Percentiles rank a stretch among this genome's conserved stretches.
Conservation (phyloP, 2,113 vertebrate genomes). For the Mesoclemmys tuberculata region DNA sequence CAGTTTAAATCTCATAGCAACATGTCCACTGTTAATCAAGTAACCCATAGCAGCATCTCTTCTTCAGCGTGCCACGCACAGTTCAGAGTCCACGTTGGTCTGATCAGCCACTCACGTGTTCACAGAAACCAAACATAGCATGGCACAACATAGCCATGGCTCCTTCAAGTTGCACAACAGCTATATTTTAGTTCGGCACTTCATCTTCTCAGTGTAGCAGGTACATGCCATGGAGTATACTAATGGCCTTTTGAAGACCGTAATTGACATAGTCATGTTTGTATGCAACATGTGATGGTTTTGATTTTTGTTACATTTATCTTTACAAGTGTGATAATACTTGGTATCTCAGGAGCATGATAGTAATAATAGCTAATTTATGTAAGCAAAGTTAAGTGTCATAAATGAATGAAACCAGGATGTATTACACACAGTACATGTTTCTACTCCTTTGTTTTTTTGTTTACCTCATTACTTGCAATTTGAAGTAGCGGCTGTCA, state of each 20-base stretch:
- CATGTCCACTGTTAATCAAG: no score
- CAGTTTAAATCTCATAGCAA: no score
- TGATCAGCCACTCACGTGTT: no score
- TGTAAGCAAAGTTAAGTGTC: neutral
- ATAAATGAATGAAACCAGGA: neutral
- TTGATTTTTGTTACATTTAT: fast-evolving
- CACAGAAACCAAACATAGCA: no score
- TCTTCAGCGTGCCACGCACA: no score
- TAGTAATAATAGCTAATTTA: neutral
- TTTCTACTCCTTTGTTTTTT: neutral
- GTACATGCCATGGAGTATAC: fast-evolving
- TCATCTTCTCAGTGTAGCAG: neutral
- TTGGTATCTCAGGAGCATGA: neutral
- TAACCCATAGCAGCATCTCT: no score
- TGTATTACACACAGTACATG: fast-evolving
- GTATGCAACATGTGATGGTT: fast-evolving
- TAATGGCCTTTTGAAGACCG: neutral
- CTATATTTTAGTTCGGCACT: neutral
- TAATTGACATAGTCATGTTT: neutral
- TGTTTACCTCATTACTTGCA: neutral
- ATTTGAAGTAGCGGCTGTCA: neutral
- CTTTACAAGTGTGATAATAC: neutral
- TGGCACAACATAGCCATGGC: fast-evolving
- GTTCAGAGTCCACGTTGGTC: no score
- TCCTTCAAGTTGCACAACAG: fast-evolving